Base-by-base conservation (phyloP, 2,797 vertebrate genomes). In the Sebastes itinus region DNA sequence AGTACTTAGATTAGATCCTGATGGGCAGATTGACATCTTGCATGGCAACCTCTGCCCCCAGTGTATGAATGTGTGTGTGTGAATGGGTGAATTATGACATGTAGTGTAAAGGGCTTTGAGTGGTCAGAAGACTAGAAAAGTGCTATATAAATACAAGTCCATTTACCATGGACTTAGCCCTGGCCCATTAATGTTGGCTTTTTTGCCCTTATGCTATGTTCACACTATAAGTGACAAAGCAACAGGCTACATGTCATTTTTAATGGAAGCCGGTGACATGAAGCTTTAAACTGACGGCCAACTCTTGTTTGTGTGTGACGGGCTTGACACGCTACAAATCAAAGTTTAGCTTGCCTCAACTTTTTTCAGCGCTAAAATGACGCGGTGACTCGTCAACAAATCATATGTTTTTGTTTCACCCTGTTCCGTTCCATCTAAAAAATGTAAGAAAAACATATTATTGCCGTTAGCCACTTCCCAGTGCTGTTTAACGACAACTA, bases 371-470 rank as follows among this genome's bases (percentile, higher is more conserved):
- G 52, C n/a, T 55, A 10, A 46, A 46, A 46, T 46, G 6, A 18
- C 7, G 7, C 10, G 5, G n/a, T 55, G n/a, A 23, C 0, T 12
- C 23, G 23, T 56, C 14, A 28, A 28, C 56, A 23, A 56, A 56
- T 25, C 54, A 14, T 56, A 18, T 59, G 25, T 59, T 59, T 59
- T 59, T 16, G 25, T 59, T 59, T 59, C 25, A 25, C 14, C 25
- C 25, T 28, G 56, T 8, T 3, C 27, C 4, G 7, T 59, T 28
- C 7, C 25, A 4, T 28, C 23, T 56, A 56, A 56, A 56, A 56
- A 56, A 13, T 25, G 0, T 3, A 25, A 25, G 23, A 23, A 6
- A 56, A 13, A 14, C 0, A 46, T 0, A 7, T 46, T 46, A 0
- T 46, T 13, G 54, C 12, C 14, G 6, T 27, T 59, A 28, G 25